Evolutionary conservation across 2,113 vertebrate genomes (phyloP), one percentile per base, ranked within the genome.

Genomic region (Euleptes europaea): DNA sequence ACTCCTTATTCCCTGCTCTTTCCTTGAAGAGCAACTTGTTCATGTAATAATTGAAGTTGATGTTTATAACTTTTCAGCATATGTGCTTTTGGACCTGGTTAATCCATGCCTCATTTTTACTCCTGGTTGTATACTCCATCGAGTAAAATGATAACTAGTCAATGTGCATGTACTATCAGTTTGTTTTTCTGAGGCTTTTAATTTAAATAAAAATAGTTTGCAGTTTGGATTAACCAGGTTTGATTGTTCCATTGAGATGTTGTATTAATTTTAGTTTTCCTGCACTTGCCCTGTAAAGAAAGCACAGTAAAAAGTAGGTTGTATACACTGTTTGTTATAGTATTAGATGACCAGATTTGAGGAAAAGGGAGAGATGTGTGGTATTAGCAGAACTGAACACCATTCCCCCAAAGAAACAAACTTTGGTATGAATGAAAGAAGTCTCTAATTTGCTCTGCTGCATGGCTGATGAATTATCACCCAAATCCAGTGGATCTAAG

Each of bases 191-290:
- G 92, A 96, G 94, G 94, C 94, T 96, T 97, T 97, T 96, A 96
- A 96, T 96, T 95, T 94, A 93, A 97, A 97, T 97, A 97, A 97
- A 97, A 96, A 96, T 95, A 97, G 95, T 96, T 97, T 96, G 95
- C 93, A 95, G 95, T 96, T 95, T 95, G 95, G 93, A 95, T 95
- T 96, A 96, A 95, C 93, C 92, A 95, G 92, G 92, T 94, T 94
- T 97, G 93, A 94, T 90, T 86, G 93, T 95, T 94, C 89, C 89
- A 67, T 95, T 92, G 86, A 94, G 90, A 82, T 92, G 17, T 86
- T n/a, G 80, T 81, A 19, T 87, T 94, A 85, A 84, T 91, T 93
- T 93, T 80, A 84, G 44, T 88, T 82, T 72, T 47, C 69, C 66
- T 88, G 44, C 70, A 89, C 0, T 0, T 28, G 23, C 0, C 0